phyloP scores from a whole-genome alignment of 2,888 invertebrate genomes.

The Parnassius smintheus region DNA sequence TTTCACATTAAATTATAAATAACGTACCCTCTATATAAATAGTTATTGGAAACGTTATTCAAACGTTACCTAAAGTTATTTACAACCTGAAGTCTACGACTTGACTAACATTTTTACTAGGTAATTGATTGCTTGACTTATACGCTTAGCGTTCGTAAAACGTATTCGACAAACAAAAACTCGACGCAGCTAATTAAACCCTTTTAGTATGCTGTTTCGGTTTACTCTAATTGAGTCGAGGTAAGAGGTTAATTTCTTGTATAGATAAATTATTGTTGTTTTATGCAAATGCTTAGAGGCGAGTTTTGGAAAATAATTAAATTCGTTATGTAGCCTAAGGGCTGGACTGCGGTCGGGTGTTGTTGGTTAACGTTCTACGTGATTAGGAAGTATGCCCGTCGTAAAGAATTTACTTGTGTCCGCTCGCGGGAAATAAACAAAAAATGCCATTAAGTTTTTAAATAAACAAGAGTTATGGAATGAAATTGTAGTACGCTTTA shows the following conservation, averaged over 20 bases:
- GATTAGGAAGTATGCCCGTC: slow-evolving; percentile 59
- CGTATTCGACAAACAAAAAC: slow-evolving; percentile 40
- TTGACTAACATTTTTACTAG: slow-evolving; percentile 58
- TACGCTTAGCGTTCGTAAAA: slow-evolving; percentile 46
- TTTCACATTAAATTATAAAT: too few relatives aligned
- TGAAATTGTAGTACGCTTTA: background rate
- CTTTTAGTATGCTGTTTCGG: slow-evolving; percentile 71
- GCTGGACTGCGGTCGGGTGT: slow-evolving; percentile 47
- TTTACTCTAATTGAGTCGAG: slow-evolving; percentile 72
- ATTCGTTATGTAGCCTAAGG: slow-evolving; percentile 64
- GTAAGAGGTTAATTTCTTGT: slow-evolving; percentile 73
- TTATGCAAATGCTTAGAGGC: slow-evolving; percentile 71
- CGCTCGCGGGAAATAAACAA: slow-evolving; percentile 1
- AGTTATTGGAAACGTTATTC: background rate
- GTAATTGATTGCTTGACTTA: slow-evolving; percentile 74
- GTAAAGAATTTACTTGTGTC: slow-evolving; percentile 41
- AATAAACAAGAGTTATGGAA: slow-evolving; percentile 15
- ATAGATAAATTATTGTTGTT: slow-evolving; percentile 73
- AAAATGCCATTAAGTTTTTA: slow-evolving; percentile 11
- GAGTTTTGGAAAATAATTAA: slow-evolving; percentile 72
- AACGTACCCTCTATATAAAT: too few relatives aligned
- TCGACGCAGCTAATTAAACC: slow-evolving; percentile 63
- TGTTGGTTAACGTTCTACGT: slow-evolving; percentile 67
- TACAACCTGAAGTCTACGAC: background rate
- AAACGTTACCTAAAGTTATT: background rate